phyloP scores from a whole-genome alignment of 1,140 invertebrate genomes.

The Ceratosolen fusciceps region DNA sequence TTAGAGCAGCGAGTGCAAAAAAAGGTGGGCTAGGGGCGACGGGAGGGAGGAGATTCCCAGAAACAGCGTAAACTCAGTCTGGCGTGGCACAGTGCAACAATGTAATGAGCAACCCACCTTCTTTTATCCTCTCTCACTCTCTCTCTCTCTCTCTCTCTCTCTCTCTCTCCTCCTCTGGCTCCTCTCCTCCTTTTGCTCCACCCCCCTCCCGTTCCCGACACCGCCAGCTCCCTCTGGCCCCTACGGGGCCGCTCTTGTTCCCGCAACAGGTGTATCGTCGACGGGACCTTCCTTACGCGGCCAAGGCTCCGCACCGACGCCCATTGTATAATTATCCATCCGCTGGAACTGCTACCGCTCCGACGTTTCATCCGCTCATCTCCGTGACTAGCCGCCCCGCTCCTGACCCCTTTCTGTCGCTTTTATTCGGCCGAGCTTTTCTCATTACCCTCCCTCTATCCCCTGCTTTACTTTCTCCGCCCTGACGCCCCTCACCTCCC shows the following conservation, averaged over 20 bases:
- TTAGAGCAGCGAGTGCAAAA: conserved; percentile 25
- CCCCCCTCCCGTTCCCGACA: neutral
- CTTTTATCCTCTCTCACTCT: neutral
- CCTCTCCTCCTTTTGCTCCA: neutral
- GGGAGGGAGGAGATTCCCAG: conserved; percentile 31
- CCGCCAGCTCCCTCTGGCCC: too few relatives aligned
- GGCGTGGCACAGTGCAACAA: conserved; percentile 28
- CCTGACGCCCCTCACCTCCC: neutral
- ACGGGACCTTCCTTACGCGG: conserved; percentile 18
- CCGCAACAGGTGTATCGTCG: conserved; percentile 9
- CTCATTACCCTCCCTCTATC: neutral
- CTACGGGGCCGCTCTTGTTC: neutral
- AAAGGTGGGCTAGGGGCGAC: too few relatives aligned
- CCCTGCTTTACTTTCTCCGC: conserved; percentile 3
- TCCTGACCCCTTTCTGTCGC: conserved; percentile 7
- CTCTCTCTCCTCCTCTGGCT: neutral
- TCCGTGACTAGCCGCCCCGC: neutral
- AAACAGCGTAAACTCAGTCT: conserved; percentile 46
- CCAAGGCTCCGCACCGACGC: conserved; percentile 11
- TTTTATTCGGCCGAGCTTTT: neutral
- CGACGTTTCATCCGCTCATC: conserved; percentile 14
- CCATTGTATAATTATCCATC: conserved; percentile 39
- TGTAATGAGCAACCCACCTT: conserved; percentile 32
- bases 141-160: neutral
- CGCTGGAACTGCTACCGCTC: conserved; percentile 9